Conservation (phyloP, 2,797 vertebrate genomes). For the Acridotheres tristis region DNA sequence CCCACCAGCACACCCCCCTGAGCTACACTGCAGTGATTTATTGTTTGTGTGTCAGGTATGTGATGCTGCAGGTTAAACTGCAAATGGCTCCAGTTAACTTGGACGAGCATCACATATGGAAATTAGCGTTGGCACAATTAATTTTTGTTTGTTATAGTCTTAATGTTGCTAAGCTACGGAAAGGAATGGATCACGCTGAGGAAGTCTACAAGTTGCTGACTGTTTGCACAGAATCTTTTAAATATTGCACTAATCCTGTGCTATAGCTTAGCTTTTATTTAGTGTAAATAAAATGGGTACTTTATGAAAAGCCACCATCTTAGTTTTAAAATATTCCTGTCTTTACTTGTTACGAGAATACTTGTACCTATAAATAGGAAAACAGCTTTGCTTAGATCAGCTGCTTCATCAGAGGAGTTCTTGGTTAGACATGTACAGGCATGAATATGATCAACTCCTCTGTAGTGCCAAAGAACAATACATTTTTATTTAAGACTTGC, state of each 20-base stretch:
- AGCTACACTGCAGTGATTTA: slow-evolving; percentile 20
- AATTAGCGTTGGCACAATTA: slow-evolving; percentile 59
- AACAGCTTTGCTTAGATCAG: slow-evolving; percentile 60
- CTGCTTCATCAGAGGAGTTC: slow-evolving; percentile 54
- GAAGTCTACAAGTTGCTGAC: slow-evolving; percentile 63
- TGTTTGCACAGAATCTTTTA: slow-evolving; percentile 72
- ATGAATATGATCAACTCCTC: slow-evolving; percentile 55
- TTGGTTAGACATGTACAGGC: slow-evolving; percentile 65
- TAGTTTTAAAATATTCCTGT: slow-evolving; percentile 38
- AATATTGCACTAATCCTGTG: slow-evolving; percentile 64
- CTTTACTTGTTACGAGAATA: slow-evolving; percentile 60
- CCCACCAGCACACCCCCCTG: not conserved
- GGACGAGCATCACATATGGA: slow-evolving; percentile 35
- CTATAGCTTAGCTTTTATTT: slow-evolving; percentile 66
- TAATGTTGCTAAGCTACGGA: slow-evolving; percentile 70
- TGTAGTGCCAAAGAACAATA: slow-evolving; percentile 53
- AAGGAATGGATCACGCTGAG: slow-evolving; percentile 6
- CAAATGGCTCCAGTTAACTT: slow-evolving; percentile 41
- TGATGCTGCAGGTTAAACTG: not conserved
- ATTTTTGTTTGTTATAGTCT: slow-evolving; percentile 69
- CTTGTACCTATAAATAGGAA: slow-evolving; percentile 67
- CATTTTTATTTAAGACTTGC: slow-evolving; percentile 48
- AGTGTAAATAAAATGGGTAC: slow-evolving; percentile 68
- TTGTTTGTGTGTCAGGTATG: not conserved
- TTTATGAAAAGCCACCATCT: slow-evolving; percentile 58